Base-by-base conservation (phyloP, 2,797 vertebrate species). In the Falco biarmicus region DNA sequence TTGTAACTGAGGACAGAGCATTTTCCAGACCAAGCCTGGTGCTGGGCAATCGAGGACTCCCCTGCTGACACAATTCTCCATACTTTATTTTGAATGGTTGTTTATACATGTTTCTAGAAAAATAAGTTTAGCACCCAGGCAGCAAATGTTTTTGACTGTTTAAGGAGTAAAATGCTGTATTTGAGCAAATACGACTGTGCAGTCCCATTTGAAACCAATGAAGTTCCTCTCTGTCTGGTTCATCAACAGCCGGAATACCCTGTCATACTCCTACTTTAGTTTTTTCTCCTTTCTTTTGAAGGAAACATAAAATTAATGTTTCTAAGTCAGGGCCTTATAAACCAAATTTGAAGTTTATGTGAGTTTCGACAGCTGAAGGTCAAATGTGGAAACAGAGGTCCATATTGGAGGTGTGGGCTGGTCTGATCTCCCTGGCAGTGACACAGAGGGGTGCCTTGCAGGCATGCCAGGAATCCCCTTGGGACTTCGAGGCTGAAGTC, bases 121-220 rank as follows among this genome's bases (percentile, higher is more conserved):
- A 96, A 28, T 74, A 81, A 39, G 15, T 91, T 81, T 88, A 87
- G 51, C 83, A 92, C 68, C 59, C 56, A 70, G 63, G 54, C 65
- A 81, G 37, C 63, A 87, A 69, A 90, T 84, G 43, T 76, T 93
- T 92, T 94, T 0, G 0, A 32, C 81, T 89, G 56, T 79, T 90
- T 60, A 86, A 90, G 74, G 51, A 93, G 39, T 50, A 32, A 88
- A 89, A 60, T 69, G 43, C 25, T 85, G 56, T 6, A 11, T 95
- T 93, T 96, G 93, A 97, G 87, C 31, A 94, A 91, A 81, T 51
- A 41, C 90, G 94, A 91, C 80, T 91, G 93, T 82, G 32, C 37
- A 29, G 61, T 87, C 45, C 39, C 20, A 13, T 81, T 86, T 91
- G 57, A 89, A 92, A 88, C 28, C 1, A 1, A 4, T 39, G 37